Conservation (phyloP, 2,888 invertebrate genomes). For the Oscheius sp. region DNA sequence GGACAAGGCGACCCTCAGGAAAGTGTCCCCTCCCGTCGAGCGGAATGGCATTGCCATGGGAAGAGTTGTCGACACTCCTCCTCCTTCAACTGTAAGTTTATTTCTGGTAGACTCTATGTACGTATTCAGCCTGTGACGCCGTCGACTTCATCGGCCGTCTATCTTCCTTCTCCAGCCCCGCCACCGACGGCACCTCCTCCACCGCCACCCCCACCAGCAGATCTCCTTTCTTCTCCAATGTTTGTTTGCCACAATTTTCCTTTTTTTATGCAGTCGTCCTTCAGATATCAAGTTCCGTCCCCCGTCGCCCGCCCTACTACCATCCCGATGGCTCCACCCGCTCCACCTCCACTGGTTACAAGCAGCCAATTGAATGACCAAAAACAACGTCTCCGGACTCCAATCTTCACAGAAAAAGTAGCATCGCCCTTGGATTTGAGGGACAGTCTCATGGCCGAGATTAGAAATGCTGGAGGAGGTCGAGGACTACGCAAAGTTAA, state of each 20-base stretch:
- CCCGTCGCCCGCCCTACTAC: conserved; percentile 11
- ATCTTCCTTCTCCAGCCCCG: conserved; percentile 10
- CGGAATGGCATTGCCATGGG: conserved; percentile 31
- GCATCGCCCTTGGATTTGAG: conserved; percentile 26
- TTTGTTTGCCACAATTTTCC: not conserved
- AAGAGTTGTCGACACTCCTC: conserved; percentile 18
- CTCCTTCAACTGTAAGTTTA: not conserved
- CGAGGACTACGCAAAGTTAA: conserved; percentile 18
- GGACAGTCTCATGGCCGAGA: conserved; percentile 27
- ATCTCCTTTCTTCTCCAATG: conserved; percentile 22
- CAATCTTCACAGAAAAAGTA: conserved; percentile 4
- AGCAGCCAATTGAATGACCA: conserved; percentile 21
- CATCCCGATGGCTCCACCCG: conserved; percentile 23
- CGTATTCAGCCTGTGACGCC: not conserved
- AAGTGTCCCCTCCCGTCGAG: conserved; percentile 30
- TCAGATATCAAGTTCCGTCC: conserved; percentile 23
- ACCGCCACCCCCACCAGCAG: conserved; percentile 24
- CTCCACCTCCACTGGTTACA: conserved; percentile 19
- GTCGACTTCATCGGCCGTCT: not conserved
- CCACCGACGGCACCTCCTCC: conserved; percentile 25
- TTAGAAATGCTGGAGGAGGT: conserved; percentile 20
- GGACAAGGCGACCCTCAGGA: conserved; percentile 6
- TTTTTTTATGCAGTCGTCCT: not conserved
- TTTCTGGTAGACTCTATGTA: not conserved
- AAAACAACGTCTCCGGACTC: conserved; percentile 25